Evolutionary conservation across 1,140 invertebrate genomes (phyloP).

Genomic region (Araneus ventricosus): DNA sequence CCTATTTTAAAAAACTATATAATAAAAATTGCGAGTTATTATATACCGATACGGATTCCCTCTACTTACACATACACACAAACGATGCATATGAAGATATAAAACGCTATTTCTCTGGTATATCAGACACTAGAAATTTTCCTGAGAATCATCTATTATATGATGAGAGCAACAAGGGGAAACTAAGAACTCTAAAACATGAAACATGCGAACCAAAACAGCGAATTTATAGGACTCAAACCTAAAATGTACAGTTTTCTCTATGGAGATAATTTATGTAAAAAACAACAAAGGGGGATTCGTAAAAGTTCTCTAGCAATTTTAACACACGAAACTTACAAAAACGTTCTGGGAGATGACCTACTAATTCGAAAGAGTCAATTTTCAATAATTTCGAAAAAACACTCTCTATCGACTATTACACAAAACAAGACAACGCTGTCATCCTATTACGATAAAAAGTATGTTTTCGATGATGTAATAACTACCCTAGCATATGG

Average conservation of each 20-base stretch:
- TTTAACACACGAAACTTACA: background rate
- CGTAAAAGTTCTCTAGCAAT: background rate
- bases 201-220: background rate
- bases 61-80: background rate
- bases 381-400: slow-evolving; percentile 13
- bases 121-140: slow-evolving; percentile 4
- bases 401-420: background rate
- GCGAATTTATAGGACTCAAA: slow-evolving; percentile 5
- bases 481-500: background rate
- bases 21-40: background rate
- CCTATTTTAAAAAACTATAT: background rate
- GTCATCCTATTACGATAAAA: slow-evolving; percentile 20
- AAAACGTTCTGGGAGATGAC: too few relatives aligned
- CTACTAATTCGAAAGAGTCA: background rate
- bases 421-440: background rate
- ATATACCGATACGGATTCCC: background rate
- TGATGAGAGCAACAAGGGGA: slow-evolving; percentile 80
- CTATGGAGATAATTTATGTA: background rate
- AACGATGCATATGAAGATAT: background rate
- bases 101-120: background rate
- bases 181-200: slow-evolving; percentile 78
- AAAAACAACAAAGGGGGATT: background rate
- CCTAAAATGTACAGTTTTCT: background rate
- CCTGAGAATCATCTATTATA: background rate
- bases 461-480: background rate